phyloP scores from a whole-genome alignment of 1,140 invertebrate genomes.

The Drosophila insularis region DNA sequence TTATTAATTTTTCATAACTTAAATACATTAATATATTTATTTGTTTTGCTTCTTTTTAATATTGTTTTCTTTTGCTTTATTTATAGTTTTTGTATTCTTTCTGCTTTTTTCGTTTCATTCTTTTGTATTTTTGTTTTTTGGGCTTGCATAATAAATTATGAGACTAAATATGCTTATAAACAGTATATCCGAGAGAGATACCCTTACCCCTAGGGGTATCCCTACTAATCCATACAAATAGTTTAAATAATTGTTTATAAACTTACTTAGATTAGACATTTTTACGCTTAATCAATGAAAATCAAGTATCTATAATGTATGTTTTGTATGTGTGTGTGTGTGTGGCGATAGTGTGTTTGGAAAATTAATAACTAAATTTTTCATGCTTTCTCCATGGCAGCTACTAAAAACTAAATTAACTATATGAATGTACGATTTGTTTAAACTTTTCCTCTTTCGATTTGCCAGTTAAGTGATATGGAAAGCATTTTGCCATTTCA shows the following conservation, averaged over 20 bases:
- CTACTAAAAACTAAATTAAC: conserved; percentile 71
- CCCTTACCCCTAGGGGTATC: conserved; percentile 29
- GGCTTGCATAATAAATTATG: conserved; percentile 74
- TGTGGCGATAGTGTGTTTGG: conserved; percentile 24
- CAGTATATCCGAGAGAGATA: conserved; percentile 55
- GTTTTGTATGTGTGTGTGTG: conserved; percentile 36
- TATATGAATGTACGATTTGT: conserved; percentile 73
- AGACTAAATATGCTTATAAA: conserved; percentile 72
- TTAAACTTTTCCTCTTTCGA: conserved; percentile 69
- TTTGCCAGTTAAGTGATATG: conserved; percentile 70
- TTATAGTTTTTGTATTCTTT: conserved; percentile 50
- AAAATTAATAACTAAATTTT: conserved; percentile 36
- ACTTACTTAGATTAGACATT: conserved; percentile 46
- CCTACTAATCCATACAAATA: background rate
- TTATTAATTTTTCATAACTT: conserved; percentile 81
- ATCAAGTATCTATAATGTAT: conserved; percentile 28
- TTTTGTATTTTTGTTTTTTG: conserved; percentile 33
- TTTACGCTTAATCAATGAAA: conserved; percentile 42
- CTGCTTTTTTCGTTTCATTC: conserved; percentile 30
- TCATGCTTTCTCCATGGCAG: conserved; percentile 18
- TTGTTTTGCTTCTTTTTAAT: conserved; percentile 40
- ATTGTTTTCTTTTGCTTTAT: conserved; percentile 43
- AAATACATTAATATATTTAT: conserved; percentile 68
- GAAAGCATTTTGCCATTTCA: conserved; percentile 66
- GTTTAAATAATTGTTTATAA: conserved; percentile 28